Percentiles rank a stretch among this genome's conserved stretches.
These are phyloP conservation scores for Lytechinus pictus DNA, from an alignment of 35 echinoderm and acorn worm genomes.

Conservation along the genomic window DNA sequence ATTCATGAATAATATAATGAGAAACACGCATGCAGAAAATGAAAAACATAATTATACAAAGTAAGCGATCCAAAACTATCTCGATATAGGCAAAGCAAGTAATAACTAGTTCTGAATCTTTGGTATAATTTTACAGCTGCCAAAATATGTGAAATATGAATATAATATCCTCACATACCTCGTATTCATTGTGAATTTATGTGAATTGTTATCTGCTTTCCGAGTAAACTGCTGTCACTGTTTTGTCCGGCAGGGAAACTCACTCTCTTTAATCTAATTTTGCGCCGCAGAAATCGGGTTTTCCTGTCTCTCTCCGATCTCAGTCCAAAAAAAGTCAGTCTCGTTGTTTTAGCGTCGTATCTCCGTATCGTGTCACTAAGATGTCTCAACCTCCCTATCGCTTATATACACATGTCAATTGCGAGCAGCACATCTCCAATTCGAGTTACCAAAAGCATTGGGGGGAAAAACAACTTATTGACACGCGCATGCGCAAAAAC, in stretches of 20 bases:
- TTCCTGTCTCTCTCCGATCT: neutral
- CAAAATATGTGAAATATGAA: neutral
- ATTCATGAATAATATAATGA: neutral
- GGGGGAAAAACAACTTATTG: neutral
- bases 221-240: neutral
- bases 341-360: neutral
- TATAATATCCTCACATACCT: neutral
- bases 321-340: conserved; percentile 7
- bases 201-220: neutral
- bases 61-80: neutral
- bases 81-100: neutral
- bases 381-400: neutral
- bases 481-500: neutral
- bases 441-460: neutral
- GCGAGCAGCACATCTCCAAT: neutral
- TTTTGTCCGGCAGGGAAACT: conserved; percentile 1
- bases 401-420: conserved; percentile 19
- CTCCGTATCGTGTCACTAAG: conserved; percentile 8
- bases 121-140: neutral
- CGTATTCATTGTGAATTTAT: neutral
- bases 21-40: too few relatives aligned
- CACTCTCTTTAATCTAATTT: conserved; percentile 14
- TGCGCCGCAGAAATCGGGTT: conserved; percentile 7
- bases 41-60: too few relatives aligned
- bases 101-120: neutral